phyloP scores from a whole-genome alignment of 2,113 vertebrate species.

The Emydocephalus ijimae region DNA sequence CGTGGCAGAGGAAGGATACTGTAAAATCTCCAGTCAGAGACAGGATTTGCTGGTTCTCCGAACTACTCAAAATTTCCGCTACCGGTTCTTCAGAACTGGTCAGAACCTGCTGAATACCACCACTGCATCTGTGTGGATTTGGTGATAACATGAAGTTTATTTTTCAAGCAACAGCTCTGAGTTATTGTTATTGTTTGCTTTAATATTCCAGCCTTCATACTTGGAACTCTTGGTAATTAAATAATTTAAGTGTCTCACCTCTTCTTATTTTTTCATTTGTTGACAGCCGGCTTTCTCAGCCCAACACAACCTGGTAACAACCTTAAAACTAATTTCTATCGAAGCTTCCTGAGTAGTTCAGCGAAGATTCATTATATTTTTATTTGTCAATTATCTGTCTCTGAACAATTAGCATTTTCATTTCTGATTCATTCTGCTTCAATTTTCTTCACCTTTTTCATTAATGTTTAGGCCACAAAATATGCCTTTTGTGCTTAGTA shows the following conservation, averaged over 20 bases:
- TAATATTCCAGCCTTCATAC: not conserved
- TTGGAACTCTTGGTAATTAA: not conserved
- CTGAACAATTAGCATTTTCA: not conserved
- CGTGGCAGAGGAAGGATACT: no score
- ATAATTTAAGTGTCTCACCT: not conserved
- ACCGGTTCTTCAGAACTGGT: no score
- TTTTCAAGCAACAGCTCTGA: not conserved
- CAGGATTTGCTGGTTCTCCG: no score
- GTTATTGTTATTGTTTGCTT: no score
- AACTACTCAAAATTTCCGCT: no score
- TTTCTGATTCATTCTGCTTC: not conserved
- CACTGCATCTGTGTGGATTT: not conserved
- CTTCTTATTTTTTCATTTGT: not conserved
- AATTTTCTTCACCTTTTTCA: not conserved
- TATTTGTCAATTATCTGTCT: constrained; percentile 10
- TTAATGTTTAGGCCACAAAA: not conserved
- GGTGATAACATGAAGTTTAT: not conserved
- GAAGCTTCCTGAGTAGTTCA: not conserved
- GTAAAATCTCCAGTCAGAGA: no score
- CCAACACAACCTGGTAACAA: not conserved
- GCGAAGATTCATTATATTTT: not conserved
- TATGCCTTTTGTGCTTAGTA: not conserved
- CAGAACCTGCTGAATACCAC: no score
- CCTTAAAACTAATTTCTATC: not conserved
- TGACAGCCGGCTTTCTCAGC: not conserved